phyloP scores from a whole-genome alignment of 2,113 vertebrate species.

The Aramus guarauna region DNA sequence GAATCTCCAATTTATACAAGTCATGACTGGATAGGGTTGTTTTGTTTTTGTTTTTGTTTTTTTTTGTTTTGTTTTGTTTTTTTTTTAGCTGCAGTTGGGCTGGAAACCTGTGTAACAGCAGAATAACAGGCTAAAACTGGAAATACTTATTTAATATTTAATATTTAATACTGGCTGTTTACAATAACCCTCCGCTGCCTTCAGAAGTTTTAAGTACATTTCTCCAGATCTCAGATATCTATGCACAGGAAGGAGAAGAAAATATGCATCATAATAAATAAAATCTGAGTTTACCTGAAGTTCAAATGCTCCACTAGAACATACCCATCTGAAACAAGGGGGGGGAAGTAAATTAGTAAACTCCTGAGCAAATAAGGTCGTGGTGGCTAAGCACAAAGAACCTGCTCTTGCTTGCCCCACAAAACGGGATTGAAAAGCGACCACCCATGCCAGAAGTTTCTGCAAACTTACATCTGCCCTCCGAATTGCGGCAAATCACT shows the following conservation, averaged over 20 bases:
- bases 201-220: neutral
- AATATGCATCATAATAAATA: neutral
- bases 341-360: neutral
- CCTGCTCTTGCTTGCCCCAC: neutral
- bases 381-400: neutral
- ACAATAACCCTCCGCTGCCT: neutral
- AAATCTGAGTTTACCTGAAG: constrained; percentile 70
- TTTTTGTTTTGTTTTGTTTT: constrained; percentile 18
- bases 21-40: neutral
- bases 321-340: constrained; percentile 65
- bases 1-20: neutral
- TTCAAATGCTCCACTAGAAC: constrained; percentile 73
- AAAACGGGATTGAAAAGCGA: neutral
- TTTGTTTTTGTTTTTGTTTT: constrained; percentile 6
- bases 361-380: neutral
- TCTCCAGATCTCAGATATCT: neutral
- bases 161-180: neutral
- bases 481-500: constrained; percentile 72
- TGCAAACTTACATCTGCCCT: constrained; percentile 75
- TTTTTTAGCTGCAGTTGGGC: constrained; percentile 12
- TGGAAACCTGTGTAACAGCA: neutral
- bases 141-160: constrained; percentile 14
- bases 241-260: neutral
- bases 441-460: neutral
- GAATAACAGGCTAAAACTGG: neutral